Evolutionary conservation across 1,140 invertebrate species (phyloP).

Genomic region (Drosophila subpulchrella): DNA sequence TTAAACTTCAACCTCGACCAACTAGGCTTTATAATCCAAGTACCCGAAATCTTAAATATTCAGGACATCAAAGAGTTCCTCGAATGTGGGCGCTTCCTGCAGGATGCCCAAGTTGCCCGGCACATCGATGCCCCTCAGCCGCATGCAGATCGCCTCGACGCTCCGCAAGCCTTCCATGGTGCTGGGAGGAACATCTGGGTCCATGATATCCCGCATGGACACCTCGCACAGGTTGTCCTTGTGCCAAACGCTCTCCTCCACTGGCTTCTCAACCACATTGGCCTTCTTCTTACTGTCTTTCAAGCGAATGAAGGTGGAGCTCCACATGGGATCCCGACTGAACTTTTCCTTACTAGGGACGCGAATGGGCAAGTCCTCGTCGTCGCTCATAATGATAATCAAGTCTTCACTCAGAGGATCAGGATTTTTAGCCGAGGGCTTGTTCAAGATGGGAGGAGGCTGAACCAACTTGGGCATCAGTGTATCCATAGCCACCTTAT

Average conservation of each 20-base stretch:
- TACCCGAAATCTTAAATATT: background rate
- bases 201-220: background rate
- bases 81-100: background rate
- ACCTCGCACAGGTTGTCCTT: background rate
- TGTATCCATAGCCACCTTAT: background rate
- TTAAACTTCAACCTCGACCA: no score
- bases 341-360: background rate
- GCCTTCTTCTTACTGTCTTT: no score
- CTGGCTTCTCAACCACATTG: background rate
- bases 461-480: background rate
- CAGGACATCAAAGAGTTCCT: constrained; percentile 14
- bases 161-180: background rate
- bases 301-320: background rate
- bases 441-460: background rate
- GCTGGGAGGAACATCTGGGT: background rate
- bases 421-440: background rate
- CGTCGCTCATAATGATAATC: background rate
- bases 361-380: background rate
- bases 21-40: background rate
- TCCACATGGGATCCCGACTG: background rate
- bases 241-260: background rate
- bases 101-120: background rate
- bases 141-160: constrained; percentile 19
- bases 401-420: background rate
- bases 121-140: constrained; percentile 1